Conservation (phyloP, 2,888 invertebrate species). For the Coleophora flavipennella region DNA sequence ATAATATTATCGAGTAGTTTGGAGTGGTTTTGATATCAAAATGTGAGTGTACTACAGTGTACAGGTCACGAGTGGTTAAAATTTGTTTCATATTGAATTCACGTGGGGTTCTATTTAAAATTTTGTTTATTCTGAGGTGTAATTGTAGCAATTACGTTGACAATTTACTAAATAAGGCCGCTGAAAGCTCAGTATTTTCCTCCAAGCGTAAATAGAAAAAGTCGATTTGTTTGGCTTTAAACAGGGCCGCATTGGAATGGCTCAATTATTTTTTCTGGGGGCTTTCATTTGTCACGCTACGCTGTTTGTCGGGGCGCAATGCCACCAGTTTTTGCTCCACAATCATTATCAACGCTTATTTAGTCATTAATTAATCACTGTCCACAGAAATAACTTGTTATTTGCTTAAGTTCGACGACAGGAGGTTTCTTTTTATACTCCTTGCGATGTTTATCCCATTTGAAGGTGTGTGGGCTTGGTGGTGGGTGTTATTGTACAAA, state of each 20-base stretch:
- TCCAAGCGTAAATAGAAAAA: conserved; percentile 25
- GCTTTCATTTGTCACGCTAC: conserved; percentile 47
- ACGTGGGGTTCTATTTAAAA: too few species aligned
- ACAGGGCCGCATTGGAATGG: conserved; percentile 43
- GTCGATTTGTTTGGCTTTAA: conserved; percentile 49
- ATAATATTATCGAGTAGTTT: too few species aligned
- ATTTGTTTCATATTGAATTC: too few species aligned
- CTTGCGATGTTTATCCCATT: neutral
- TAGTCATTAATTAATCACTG: conserved; percentile 64
- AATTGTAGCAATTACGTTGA: too few species aligned
- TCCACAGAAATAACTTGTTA: conserved; percentile 50
- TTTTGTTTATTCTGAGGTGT: too few species aligned
- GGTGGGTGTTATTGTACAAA: too few species aligned
- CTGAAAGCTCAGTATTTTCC: neutral
- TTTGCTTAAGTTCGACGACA: conserved; percentile 10
- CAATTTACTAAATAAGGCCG: too few species aligned
- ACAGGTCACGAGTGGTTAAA: too few species aligned
- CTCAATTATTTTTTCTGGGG: conserved; percentile 46
- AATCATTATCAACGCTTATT: conserved; percentile 63
- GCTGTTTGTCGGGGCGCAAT: conserved; percentile 16
- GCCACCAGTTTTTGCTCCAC: conserved; percentile 35
- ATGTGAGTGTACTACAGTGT: too few species aligned
- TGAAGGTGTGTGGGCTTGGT: too few species aligned
- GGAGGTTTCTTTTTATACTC: neutral
- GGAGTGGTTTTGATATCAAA: too few species aligned